A percentile compares a stretch with the other conserved stretches of the same genome.
Conservation (phyloP, 1,140 invertebrate species). For the Drosophila lowei region DNA sequence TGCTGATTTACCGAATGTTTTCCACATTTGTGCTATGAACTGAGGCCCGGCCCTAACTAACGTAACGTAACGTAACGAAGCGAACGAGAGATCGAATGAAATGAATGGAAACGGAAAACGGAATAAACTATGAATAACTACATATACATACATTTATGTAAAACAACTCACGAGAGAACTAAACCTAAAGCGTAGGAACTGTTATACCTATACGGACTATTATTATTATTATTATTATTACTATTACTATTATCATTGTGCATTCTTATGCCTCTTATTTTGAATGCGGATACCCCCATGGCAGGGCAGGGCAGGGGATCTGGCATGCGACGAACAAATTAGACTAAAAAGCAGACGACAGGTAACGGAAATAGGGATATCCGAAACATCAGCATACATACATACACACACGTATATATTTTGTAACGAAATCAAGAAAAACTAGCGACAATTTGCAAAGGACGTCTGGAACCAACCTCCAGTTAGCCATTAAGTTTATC, state of each 20-base stretch:
- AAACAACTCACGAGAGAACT: constrained; percentile 64
- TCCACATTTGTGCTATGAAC: constrained; percentile 69
- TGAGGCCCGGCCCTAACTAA: constrained; percentile 62
- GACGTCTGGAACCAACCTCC: not conserved
- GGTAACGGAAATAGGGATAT: constrained; percentile 21
- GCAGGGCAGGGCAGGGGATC: constrained; percentile 3
- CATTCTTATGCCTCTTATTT: constrained; percentile 66
- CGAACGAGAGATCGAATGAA: constrained; percentile 64
- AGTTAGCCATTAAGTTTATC: constrained; percentile 49
- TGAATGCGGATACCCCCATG: constrained; percentile 51
- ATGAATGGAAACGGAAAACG: too few species aligned
- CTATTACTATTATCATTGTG: constrained; percentile 56
- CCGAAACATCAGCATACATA: constrained; percentile 9
- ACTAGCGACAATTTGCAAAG: constrained; percentile 51
- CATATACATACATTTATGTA: constrained; percentile 14
- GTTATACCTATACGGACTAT: constrained; percentile 53
- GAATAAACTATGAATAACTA: constrained; percentile 26
- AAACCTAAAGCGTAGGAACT: constrained; percentile 69
- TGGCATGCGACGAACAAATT: constrained; percentile 63
- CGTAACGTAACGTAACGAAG: constrained; percentile 14
- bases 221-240: constrained; percentile 61
- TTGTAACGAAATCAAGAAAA: constrained; percentile 56
- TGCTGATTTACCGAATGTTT: constrained; percentile 60
- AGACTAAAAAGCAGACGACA: constrained; percentile 64
- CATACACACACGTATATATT: constrained; percentile 51